Base-by-base conservation (phyloP, 92 coral and sea anemone species). In the Paragorgia papillata region DNA sequence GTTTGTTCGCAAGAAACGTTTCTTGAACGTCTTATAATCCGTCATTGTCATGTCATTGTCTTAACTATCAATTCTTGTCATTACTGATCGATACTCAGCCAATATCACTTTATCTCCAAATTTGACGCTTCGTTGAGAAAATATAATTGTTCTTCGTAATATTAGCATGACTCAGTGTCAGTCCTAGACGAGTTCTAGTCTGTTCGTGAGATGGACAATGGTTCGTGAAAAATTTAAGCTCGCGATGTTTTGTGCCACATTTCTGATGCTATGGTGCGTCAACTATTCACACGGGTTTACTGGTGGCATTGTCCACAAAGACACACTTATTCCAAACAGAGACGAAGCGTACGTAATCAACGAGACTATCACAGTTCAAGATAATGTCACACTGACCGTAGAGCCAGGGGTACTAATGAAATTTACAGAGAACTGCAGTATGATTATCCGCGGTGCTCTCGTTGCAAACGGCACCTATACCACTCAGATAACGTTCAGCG, bases 391-490 rank as follows among this genome's bases (percentile, higher is more conserved):
- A 2, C n/a, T 46, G 2, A 46, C 53, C 2, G 14, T 46, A 2
- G 53, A 46, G n/a, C n/a, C 53, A 46, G 53, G 53, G 15, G 53
- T 46, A 46, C 7, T n/a, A 46, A 7, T 46, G n/a, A 7, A n/a
- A 15, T 46, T 46, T n/a, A 46, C 2, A 15, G 53, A 46, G n/a
- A 46, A 46, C 53, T n/a, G n/a, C 15, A 15, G 53, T 15, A 46
- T 46, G 53, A 46, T 46, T 2, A 15, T 46, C n/a, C 53, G 15
- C 15, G 53, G 53, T 46, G 53, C 53, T 15, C 53, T 46, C 2
- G n/a, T 46, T n/a, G 53, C 53, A 46, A 46, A 46, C n/a, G 53
- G 53, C 53, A 46, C 53, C n/a, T 9, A 46, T n/a, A 46, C 7
- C 2, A 6, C 53, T 7, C 53, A 9, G 53, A 15, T 46, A 9